Percentiles rank a stretch among this genome's conserved stretches.
Conservation (phyloP, 2,888 invertebrate species). For the Eupithecia subfuscata region DNA sequence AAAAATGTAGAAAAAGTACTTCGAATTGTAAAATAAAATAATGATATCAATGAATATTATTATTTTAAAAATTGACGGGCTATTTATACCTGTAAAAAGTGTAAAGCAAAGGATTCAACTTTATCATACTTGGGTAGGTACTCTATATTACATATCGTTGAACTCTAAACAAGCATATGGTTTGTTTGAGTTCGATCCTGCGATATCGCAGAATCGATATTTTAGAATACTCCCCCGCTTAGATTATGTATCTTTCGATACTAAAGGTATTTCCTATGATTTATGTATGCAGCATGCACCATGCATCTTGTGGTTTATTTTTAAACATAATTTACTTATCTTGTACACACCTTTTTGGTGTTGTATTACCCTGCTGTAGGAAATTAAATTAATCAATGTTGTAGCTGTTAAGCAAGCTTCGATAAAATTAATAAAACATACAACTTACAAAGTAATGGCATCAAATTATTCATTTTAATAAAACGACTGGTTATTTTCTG, state of each 20-base stretch:
- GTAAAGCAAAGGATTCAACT: too few relatives aligned
- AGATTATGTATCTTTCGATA: slow-evolving; percentile 41
- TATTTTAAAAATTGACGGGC: too few relatives aligned
- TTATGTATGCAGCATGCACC: slow-evolving; percentile 58
- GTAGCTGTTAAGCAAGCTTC: background rate
- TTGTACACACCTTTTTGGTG: slow-evolving; percentile 46
- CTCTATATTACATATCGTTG: too few relatives aligned
- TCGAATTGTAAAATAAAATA: too few relatives aligned
- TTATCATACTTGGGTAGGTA: too few relatives aligned
- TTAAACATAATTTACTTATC: slow-evolving; percentile 37
- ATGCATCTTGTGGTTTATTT: slow-evolving; percentile 53
- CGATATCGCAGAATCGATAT: background rate
- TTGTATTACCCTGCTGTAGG: slow-evolving; percentile 38
- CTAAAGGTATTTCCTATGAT: slow-evolving; percentile 59
- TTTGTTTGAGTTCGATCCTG: too few relatives aligned
- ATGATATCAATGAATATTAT: too few relatives aligned
- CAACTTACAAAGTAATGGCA: background rate
- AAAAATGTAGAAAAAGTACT: too few relatives aligned
- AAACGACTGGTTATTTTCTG: too few relatives aligned
- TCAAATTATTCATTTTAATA: background rate
- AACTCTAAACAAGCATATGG: too few relatives aligned
- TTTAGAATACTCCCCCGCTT: slow-evolving; percentile 56
- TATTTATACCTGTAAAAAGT: too few relatives aligned
- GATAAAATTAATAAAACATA: background rate
- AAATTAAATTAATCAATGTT: slow-evolving; percentile 27